Base-by-base conservation (phyloP, 2,888 invertebrate species). In the Seira ritae region DNA sequence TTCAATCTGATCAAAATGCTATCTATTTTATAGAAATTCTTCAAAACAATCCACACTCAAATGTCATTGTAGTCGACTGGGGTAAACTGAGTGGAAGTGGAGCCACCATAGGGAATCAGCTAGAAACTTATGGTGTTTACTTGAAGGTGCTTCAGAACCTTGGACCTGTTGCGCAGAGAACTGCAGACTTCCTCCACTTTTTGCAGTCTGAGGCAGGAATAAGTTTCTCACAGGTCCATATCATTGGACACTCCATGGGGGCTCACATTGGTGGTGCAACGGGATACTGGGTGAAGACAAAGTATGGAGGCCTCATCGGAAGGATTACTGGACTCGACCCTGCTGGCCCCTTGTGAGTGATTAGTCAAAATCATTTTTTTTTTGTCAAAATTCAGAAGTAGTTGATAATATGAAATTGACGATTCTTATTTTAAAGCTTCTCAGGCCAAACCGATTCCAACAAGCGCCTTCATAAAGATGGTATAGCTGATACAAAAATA, bases 261-360 rank as follows among this genome's bases (percentile, higher is more conserved):
- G 82, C 85, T 20, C 85, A 85, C 50, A 62, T 76, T 19, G 76
- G 75, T 15, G 85, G 85, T 71, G 77, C 77, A 1, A 55, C 74
- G 12, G 85, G 85, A 24, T 62, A 67, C 10, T 62, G 69, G 69
- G 55, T 84, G 0, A 71, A 42, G n/a, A 37, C 72, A 23, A 76
- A 77, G 8, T 66, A 68, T 19, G 31, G 55, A 6, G 60, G 80
- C 31, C 19, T 68, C 3, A 19, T 85, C 10, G 78, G 55, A 2
- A 17, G 85, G 62, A 82, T 85, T 8, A 71, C 77, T 19, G 85
- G 85, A 22, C 62, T 85, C 0, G 85, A 85, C 65, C 85, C 85
- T 6, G 85, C 85, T 3, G 85, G 85, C 10, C 78, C 78, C 0
- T 37, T 79, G 79, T 72, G 66, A 76, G 23, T 42, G 12, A 42